Conservation (phyloP, 2,113 vertebrate genomes). For the Lonchura striata region DNA sequence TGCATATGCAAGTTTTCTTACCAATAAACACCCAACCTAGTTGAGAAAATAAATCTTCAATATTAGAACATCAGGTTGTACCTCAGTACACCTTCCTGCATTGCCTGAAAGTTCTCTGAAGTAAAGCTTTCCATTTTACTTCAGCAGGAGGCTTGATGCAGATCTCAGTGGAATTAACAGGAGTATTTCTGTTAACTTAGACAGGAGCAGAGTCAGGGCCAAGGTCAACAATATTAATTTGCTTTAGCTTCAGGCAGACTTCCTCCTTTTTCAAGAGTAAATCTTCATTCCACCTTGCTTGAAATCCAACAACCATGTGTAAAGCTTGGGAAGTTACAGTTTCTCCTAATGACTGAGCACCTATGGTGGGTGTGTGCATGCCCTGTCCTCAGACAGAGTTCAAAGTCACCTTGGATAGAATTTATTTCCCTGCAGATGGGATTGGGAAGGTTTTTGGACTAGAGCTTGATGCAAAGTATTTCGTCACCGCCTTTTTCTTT, state of each 20-base stretch:
- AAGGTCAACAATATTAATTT: constrained; percentile 37
- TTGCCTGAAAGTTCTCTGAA: neutral
- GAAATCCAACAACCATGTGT: neutral
- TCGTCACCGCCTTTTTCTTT: neutral
- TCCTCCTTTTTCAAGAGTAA: neutral
- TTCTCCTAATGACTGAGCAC: neutral
- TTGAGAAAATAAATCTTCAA: neutral
- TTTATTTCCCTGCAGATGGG: neutral
- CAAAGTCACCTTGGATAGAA: neutral
- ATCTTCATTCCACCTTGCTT: neutral
- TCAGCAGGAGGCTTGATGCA: neutral
- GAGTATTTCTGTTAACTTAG: neutral
- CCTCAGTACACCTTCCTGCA: neutral
- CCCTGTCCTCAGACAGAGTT: neutral
- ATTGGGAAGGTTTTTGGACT: neutral
- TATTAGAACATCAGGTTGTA: neutral
- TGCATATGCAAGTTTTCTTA: neutral
- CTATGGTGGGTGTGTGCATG: neutral
- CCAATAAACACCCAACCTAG: neutral
- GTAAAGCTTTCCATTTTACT: neutral
- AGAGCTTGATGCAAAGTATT: neutral
- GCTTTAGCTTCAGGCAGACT: constrained; percentile 15
- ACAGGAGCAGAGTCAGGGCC: neutral
- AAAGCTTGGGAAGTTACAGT: neutral
- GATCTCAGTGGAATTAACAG: neutral